Percentiles rank a stretch among this genome's conserved stretches.
Evolutionary conservation across 2,797 vertebrate genomes (phyloP).

Genomic region (Liasis olivaceus): DNA sequence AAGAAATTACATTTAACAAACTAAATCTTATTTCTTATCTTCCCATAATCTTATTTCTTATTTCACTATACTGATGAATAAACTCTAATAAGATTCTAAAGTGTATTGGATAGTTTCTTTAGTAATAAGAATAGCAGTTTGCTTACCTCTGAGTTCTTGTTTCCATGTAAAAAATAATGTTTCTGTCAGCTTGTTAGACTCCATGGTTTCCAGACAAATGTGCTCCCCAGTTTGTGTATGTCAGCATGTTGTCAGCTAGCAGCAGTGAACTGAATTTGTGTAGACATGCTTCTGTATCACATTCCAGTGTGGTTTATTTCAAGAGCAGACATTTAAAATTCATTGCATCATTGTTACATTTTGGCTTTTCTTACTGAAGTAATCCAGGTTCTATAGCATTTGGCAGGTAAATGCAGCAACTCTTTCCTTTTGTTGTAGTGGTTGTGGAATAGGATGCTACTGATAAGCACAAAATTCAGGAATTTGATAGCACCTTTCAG

Average conservation of each 20-base stretch:
- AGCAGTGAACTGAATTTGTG: conserved; percentile 21
- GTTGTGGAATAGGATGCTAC: not conserved
- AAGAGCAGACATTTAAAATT: conserved; percentile 20
- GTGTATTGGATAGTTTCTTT: not conserved
- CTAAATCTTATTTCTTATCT: conserved; percentile 4
- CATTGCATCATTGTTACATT: not conserved
- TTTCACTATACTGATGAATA: not conserved
- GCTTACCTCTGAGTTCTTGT: not conserved
- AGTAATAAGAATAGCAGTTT: conserved; percentile 4
- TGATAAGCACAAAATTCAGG: not conserved
- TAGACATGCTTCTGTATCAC: conserved; percentile 14
- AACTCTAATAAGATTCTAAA: conserved; percentile 4
- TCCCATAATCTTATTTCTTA: not conserved
- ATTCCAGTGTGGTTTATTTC: conserved; percentile 24
- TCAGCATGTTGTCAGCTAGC: conserved; percentile 22
- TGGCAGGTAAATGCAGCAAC: not conserved
- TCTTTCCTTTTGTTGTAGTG: conserved; percentile 9
- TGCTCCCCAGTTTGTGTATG: conserved; percentile 3
- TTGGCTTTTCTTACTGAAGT: conserved; percentile 14
- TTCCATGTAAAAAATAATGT: conserved; percentile 1
- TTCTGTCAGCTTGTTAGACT: conserved; percentile 19
- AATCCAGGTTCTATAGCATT: not conserved
- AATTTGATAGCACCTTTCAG: not conserved
- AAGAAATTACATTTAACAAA: not conserved
- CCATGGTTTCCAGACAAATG: conserved; percentile 19